Conservation (phyloP, 2,113 vertebrate genomes). For the Tragelaphus imberbis region DNA sequence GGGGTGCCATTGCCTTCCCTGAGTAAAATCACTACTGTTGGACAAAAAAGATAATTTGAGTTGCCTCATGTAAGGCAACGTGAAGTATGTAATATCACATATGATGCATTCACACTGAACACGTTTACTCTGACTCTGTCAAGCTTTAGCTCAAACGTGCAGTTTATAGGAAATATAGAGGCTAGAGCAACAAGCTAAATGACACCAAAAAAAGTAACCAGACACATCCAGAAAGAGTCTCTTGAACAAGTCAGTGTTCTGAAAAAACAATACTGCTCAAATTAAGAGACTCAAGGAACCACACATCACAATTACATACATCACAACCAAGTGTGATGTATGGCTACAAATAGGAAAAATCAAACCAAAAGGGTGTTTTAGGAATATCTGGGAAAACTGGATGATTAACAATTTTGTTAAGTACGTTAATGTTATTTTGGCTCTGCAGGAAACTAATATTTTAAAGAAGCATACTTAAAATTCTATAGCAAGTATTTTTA, state of each 20-base stretch:
- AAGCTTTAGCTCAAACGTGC: background rate
- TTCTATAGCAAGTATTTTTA: background rate
- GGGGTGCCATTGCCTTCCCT: no score
- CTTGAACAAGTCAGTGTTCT: background rate
- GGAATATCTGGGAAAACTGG: background rate
- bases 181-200: conserved; percentile 3
- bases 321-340: background rate
- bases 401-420: background rate
- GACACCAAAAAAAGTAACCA: background rate
- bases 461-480: background rate
- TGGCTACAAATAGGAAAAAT: background rate
- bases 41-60: background rate
- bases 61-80: background rate
- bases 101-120: background rate
- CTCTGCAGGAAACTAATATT: background rate
- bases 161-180: background rate
- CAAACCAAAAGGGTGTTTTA: background rate
- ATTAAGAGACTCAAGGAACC: background rate
- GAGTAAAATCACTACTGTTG: background rate
- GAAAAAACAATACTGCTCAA: background rate
- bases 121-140: background rate
- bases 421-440: background rate
- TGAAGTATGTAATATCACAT: background rate
- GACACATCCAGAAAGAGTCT: background rate
- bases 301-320: background rate